Conservation (phyloP, 2,797 vertebrate species). For the Thalassophryne amazonica region DNA sequence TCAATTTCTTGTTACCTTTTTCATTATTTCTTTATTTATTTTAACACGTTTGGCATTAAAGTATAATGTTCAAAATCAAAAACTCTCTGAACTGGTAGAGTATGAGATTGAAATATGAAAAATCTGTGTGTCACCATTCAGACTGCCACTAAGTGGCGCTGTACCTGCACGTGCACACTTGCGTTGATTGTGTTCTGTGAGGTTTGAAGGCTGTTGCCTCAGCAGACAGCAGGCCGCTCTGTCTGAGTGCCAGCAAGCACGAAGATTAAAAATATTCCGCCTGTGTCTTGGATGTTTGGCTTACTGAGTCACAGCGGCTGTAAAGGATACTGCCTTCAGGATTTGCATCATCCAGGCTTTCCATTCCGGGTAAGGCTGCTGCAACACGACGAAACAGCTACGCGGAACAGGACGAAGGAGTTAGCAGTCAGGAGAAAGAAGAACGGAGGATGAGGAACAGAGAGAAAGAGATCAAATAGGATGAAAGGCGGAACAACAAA, state of each 20-base stretch:
- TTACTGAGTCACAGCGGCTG: conserved; percentile 30
- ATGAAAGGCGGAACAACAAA: background rate
- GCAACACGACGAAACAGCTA: conserved; percentile 93
- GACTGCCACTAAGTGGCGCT: conserved; percentile 43
- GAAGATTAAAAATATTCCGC: conserved; percentile 64
- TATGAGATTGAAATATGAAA: too few relatives aligned
- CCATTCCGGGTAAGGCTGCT: conserved; percentile 92
- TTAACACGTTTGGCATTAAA: too few relatives aligned
- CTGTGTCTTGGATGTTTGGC: conserved; percentile 33
- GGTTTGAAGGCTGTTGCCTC: conserved; percentile 40
- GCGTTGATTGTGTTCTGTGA: conserved; percentile 17
- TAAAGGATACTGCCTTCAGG: conserved; percentile 98
- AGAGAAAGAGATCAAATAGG: conserved; percentile 3
- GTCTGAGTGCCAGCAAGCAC: conserved; percentile 48
- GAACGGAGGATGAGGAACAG: background rate
- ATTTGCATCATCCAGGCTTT: conserved; percentile 90
- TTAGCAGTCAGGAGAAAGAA: background rate
- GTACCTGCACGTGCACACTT: background rate
- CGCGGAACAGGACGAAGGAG: background rate
- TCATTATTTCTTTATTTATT: too few relatives aligned
- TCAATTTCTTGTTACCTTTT: too few relatives aligned
- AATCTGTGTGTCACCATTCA: background rate
- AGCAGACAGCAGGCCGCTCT: conserved; percentile 31
- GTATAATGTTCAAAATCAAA: too few relatives aligned
- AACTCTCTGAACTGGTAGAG: too few relatives aligned